phyloP scores from a whole-genome alignment of 1,140 invertebrate species.

The Sinella curviseta region DNA sequence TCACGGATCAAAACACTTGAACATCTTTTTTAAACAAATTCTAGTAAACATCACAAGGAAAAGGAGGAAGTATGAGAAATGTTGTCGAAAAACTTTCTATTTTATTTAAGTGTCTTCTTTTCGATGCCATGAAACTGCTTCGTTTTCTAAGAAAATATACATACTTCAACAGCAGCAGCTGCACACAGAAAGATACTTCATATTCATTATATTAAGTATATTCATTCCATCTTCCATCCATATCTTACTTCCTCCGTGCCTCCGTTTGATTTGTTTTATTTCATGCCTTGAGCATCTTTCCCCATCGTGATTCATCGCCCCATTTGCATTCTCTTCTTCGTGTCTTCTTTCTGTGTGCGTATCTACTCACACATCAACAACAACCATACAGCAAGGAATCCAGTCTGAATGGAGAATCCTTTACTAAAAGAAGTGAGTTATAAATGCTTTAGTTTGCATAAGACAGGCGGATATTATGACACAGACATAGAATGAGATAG shows the following conservation, averaged over 20 bases:
- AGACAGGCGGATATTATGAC: background rate
- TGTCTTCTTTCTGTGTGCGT: too few relatives aligned
- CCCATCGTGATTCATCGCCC: background rate
- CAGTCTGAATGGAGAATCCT: too few relatives aligned
- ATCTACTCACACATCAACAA: too few relatives aligned
- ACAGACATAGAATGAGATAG: background rate
- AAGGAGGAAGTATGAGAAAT: background rate
- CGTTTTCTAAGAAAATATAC: background rate
- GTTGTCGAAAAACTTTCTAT: slow-evolving; percentile 3
- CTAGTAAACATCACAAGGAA: background rate
- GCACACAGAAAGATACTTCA: background rate
- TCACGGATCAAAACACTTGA: slow-evolving; percentile 16
- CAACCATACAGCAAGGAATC: too few relatives aligned
- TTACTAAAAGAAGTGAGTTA: too few relatives aligned
- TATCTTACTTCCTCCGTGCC: background rate
- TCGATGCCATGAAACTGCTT: background rate
- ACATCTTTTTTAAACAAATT: background rate
- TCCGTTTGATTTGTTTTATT: background rate
- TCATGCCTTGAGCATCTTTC: background rate
- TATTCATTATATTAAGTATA: too few relatives aligned
- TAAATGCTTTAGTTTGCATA: background rate
- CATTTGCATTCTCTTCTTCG: too few relatives aligned
- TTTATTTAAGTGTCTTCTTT: slow-evolving; percentile 16
- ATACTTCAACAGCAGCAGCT: too few relatives aligned
- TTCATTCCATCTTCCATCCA: too few relatives aligned